These are phyloP conservation scores for Melinopterus prodromus DNA, from an alignment of 2,888 invertebrate genomes.

Conservation along the genomic window DNA sequence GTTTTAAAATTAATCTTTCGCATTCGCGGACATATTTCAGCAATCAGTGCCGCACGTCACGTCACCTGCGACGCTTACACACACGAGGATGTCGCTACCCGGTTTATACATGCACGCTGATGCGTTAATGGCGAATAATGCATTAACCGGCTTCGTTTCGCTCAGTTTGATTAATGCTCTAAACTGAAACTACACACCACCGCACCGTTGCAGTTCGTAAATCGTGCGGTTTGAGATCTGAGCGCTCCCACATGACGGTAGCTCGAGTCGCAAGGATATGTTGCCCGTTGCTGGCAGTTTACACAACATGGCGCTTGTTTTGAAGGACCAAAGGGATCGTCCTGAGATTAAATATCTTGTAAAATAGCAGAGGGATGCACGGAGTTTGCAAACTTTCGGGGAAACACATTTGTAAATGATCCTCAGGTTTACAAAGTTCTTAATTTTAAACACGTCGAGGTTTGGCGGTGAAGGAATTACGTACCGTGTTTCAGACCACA, in stretches of 20 bases:
- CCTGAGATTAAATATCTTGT: background rate
- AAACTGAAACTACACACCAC: background rate
- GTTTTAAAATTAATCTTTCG: background rate
- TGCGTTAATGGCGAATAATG: background rate
- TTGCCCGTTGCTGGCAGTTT: background rate
- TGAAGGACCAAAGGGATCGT: no score
- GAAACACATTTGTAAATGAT: background rate
- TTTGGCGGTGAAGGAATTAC: no score
- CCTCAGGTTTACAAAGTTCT: no score
- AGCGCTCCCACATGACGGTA: background rate
- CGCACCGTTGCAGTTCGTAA: background rate
- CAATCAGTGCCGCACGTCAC: background rate
- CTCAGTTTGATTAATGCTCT: background rate
- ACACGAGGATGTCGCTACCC: background rate
- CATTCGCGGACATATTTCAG: background rate
- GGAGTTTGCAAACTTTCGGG: background rate
- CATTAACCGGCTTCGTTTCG: background rate
- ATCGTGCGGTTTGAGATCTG: background rate
- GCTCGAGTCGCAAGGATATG: background rate
- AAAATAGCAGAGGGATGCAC: background rate
- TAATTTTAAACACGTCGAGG: no score
- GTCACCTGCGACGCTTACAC: background rate
- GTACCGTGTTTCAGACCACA: no score
- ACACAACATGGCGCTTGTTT: background rate
- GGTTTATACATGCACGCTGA: background rate